Evolutionary conservation across 2,113 vertebrate species (phyloP).

Genomic region (Larimichthys polyactis): DNA sequence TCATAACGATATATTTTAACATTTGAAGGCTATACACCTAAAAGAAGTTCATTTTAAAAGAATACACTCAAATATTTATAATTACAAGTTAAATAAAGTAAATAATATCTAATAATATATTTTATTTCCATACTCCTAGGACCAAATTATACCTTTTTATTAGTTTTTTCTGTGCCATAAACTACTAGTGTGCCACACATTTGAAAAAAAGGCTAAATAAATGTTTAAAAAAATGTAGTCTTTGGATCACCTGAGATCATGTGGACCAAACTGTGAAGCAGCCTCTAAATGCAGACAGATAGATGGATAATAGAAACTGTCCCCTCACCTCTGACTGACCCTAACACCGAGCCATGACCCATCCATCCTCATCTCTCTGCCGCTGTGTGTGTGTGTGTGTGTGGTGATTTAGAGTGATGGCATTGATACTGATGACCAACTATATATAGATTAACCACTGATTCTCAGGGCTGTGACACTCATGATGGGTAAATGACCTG

Average conservation of each 20-base stretch:
- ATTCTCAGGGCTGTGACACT: conserved; percentile 19
- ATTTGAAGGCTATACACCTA: neutral
- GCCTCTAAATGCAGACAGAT: conserved; percentile 31
- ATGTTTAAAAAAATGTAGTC: no score
- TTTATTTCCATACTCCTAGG: neutral
- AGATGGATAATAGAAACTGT: conserved; percentile 45
- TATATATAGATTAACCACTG: conserved; percentile 63
- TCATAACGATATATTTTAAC: neutral
- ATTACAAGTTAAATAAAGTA: neutral
- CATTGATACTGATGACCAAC: conserved; percentile 52
- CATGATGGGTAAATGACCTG: conserved; percentile 36
- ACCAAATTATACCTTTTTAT: neutral
- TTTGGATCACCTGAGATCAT: neutral
- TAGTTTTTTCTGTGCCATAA: neutral
- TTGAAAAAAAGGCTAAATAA: neutral
- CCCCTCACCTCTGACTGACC: conserved; percentile 72
- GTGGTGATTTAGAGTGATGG: conserved; percentile 52
- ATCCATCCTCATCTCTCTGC: conserved; percentile 57
- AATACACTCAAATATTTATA: neutral
- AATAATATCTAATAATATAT: neutral
- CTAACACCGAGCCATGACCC: conserved; percentile 39
- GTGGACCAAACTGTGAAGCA: neutral
- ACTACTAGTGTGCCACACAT: neutral
- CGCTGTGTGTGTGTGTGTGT: conserved; percentile 32
- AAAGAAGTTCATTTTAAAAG: neutral